Conservation (phyloP, 2,888 invertebrate genomes). For the Andrena dorsata region DNA sequence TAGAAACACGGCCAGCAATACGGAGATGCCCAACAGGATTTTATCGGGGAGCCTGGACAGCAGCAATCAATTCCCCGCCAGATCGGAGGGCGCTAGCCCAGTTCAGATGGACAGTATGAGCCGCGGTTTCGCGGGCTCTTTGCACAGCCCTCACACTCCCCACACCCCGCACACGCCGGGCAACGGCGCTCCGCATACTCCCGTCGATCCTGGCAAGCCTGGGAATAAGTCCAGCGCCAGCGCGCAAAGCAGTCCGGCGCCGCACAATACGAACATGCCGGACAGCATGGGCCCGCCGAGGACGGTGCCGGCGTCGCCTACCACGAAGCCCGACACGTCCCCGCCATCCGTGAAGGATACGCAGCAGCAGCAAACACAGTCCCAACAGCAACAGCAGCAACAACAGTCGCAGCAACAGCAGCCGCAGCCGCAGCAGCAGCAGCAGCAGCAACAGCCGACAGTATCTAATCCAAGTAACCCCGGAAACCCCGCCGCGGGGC, state of each 20-base stretch:
- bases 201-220: constrained; percentile 78
- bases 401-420: constrained; percentile 80
- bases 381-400: constrained; percentile 84
- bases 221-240: constrained; percentile 81
- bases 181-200: constrained; percentile 82
- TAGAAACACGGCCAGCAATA: constrained; percentile 77
- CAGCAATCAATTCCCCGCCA: constrained; percentile 79
- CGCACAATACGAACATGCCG: constrained; percentile 80
- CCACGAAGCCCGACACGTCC: constrained; percentile 83
- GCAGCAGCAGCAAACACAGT: constrained; percentile 76
- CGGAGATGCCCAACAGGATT: constrained; percentile 81
- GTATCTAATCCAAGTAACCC: constrained; percentile 77
- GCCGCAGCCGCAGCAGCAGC: constrained; percentile 74
- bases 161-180: constrained; percentile 83
- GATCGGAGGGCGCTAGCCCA: constrained; percentile 83
- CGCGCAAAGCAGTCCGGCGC: constrained; percentile 83
- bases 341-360: constrained; percentile 80
- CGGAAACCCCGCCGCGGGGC: constrained; percentile 64
- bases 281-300: constrained; percentile 84
- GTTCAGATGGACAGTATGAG: constrained; percentile 83
- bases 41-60: constrained; percentile 79
- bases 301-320: constrained; percentile 83
- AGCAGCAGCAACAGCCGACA: constrained; percentile 80
- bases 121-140: constrained; percentile 81
- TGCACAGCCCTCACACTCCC: constrained; percentile 84